Evolutionary conservation across 2,797 vertebrate genomes (phyloP), one percentile per base, ranked within the genome.

Genomic region (Nyctalus aviator): DNA sequence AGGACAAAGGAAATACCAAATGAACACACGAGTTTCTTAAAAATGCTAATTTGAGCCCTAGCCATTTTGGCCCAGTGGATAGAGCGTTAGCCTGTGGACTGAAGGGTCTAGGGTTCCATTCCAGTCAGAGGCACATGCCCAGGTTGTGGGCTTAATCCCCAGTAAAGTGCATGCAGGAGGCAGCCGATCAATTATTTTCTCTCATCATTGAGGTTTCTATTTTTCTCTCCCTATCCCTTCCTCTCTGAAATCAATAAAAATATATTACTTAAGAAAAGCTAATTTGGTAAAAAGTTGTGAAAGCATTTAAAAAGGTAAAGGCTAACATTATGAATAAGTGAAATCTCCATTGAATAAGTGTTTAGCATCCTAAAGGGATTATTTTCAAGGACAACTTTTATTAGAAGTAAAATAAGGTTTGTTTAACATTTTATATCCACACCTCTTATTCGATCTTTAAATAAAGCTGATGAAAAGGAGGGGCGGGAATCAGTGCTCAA

Each of bases 381-480:
- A 15, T 14, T 91, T 85, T 86, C 81, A 86, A 89, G 41, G 27
- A 66, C 50, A 77, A 85, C 18, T 91, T 94, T 72, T 81, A 72
- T 85, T 85, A 82, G 37, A 93, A 91, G 37, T 66, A 69, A 85
- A 66, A 93, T 76, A 71, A 93, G 44, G 83, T 87, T 91, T 90
- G 30, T 57, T 92, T 41, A 75, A 75, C 79, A 69, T 76, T 83
- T 84, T 69, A 66, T 92, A 66, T 27, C 6, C 59, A 64, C 8
- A 79, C 32, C 46, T 84, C 90, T 93, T 73, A 91, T 84, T 94
- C 7, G 41, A n/a, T 79, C 20, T 62, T 92, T 83, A 76, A 72
- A 57, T 89, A 76, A 55, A 76, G 14, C 30, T 59, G 55, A 46
- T 86, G 64, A 64, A 46, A 48, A 30, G 5, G 59, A 62, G 59